Percentiles rank a stretch among this genome's conserved stretches.
Conservation (phyloP, 1,140 invertebrate genomes). For the Tribolium madens region DNA sequence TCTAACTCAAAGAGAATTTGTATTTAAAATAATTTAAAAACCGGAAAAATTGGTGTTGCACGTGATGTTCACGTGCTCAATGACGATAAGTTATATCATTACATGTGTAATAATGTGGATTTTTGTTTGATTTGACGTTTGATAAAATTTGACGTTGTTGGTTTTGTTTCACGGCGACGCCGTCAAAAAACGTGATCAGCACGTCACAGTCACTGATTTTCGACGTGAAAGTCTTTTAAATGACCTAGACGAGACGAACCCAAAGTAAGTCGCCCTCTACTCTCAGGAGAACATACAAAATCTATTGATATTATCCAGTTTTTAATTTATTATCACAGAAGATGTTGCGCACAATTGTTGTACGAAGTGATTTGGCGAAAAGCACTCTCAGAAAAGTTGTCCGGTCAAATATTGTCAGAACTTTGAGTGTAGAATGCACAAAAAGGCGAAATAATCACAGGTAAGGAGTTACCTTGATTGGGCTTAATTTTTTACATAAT, state of each 20-base stretch:
- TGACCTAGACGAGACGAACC: slow-evolving; percentile 57
- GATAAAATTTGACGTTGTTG: not conserved
- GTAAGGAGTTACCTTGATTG: slow-evolving; percentile 64
- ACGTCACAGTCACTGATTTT: slow-evolving; percentile 39
- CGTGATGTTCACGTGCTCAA: not conserved
- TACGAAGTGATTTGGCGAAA: slow-evolving; percentile 74
- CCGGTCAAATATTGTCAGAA: slow-evolving; percentile 71
- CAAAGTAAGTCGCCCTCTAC: slow-evolving; percentile 54
- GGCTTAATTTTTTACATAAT: not conserved
- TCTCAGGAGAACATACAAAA: slow-evolving; percentile 31
- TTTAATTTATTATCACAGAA: slow-evolving; percentile 52
- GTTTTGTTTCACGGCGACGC: not conserved
- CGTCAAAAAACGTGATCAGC: slow-evolving; percentile 30
- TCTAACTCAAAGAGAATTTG: no score
- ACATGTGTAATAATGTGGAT: not conserved
- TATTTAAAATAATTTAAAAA: no score
- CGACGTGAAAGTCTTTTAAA: slow-evolving; percentile 60
- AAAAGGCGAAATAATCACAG: slow-evolving; percentile 73
- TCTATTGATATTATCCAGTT: slow-evolving; percentile 30
- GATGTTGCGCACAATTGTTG: slow-evolving; percentile 75
- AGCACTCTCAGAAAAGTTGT: slow-evolving; percentile 71
- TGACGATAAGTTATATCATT: not conserved
- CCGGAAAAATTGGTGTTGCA: not conserved
- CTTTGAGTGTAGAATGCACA: slow-evolving; percentile 71
- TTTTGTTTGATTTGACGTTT: not conserved